Percentiles rank a stretch among this genome's conserved stretches.
These are phyloP conservation scores for Malurus leucopterus DNA, from an alignment of 2,797 vertebrate genomes.

Conservation along the genomic window DNA sequence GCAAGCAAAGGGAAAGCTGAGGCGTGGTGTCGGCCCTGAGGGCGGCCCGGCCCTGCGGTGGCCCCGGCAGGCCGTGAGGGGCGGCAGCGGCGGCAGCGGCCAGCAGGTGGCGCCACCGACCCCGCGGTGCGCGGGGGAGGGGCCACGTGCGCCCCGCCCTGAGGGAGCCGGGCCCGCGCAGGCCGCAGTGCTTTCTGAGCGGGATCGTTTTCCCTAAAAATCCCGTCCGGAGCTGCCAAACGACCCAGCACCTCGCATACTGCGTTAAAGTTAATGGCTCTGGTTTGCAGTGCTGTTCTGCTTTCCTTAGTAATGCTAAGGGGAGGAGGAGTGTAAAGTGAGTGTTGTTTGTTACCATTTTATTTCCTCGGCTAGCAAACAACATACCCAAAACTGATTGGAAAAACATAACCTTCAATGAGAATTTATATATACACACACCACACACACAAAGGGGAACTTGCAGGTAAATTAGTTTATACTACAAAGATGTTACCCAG, in stretches of 20 bases:
- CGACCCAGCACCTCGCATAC: accelerated
- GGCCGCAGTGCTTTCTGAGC: accelerated
- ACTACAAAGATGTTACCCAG: not conserved
- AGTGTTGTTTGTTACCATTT: not conserved
- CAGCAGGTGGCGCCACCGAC: not conserved
- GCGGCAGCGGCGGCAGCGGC: not conserved
- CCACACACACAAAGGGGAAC: accelerated
- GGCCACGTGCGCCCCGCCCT: not conserved
- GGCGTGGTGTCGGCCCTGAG: accelerated
- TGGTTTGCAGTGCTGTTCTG: not conserved
- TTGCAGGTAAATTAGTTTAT: not conserved
- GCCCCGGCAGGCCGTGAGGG: not conserved
- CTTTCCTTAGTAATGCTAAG: not conserved
- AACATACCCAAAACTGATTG: not conserved
- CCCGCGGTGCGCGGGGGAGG: not conserved
- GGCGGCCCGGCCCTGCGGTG: not conserved
- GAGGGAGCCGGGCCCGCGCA: not conserved
- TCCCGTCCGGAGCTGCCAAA: accelerated
- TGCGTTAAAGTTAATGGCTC: not conserved
- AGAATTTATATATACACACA: accelerated
- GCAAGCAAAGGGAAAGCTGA: accelerated
- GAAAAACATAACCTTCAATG: not conserved
- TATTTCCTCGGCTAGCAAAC: not conserved
- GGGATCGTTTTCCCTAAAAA: accelerated
- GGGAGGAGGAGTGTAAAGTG: not conserved